Base-by-base conservation (phyloP, 2,888 invertebrate genomes). In the Drosophila stalkeri region DNA sequence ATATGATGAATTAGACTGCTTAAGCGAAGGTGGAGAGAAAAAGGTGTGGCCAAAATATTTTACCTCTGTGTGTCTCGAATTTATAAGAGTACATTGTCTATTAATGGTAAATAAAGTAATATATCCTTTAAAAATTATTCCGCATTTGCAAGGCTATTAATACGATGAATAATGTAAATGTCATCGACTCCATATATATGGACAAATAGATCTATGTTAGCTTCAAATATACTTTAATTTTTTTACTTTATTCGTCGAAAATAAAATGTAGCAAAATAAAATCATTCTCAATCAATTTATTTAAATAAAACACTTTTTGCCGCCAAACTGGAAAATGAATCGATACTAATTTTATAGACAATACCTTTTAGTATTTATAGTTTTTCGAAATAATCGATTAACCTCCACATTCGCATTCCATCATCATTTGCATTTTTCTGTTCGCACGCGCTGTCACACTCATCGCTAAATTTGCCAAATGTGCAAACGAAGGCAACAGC, bases 141-240 rank as follows among this genome's bases (percentile, higher is more conserved):
- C 39, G 33, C 54, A 31, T 31, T 44, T 60, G 47, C 54, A 73
- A 57, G 62, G 51, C 56, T 18, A 31, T 44, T 35, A 71, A 84
- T 77, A 70, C 78, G 89, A 75, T 88, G 81, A 86, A 79, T 86
- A 63, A 47, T 62, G 49, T 27, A 49, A 55, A 39, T 57, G 39
- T 41, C 35, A 33, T 11, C 27, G 6, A 18, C 2, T 20, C 12
- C 23, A 3, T 5, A 18, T 20, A 16, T 39, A n/a, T 14, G 14
- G 37, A 39, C 16, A 18, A 3, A 14, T 16, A 43, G 9, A 27
- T 35, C 18, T 49, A 6, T 2, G 8, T 20, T n/a, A 9, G 1
- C 0, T 14, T 27, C 11, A 2, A 2, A 16, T n/a, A 27, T 3
- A 14, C 11, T 23, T 23, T 23, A 0, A 27, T 1, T 41, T 27